These are phyloP conservation scores for Biston stratarius DNA, from an alignment of 2,888 invertebrate species.

Conservation along the genomic window DNA sequence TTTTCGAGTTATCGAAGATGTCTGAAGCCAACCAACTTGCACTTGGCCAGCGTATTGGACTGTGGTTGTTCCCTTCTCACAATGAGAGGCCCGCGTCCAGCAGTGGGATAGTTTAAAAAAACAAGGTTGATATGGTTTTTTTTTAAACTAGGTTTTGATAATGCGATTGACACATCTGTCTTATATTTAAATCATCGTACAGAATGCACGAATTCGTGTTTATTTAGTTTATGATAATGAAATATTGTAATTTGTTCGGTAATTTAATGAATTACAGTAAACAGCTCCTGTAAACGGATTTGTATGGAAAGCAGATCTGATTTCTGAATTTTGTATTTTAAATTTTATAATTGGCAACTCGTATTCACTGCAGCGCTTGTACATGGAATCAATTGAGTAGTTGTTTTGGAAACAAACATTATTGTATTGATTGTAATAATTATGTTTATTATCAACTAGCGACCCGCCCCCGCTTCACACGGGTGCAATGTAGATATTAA, in stretches of 20 bases:
- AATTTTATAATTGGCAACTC: background rate
- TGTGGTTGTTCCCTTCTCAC: no score
- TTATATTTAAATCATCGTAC: background rate
- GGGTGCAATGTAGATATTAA: no score
- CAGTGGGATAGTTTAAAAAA: no score
- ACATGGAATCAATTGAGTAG: background rate
- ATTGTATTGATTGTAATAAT: no score
- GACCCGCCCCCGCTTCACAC: no score
- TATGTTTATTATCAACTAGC: no score
- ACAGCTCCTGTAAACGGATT: slow-evolving; percentile 5
- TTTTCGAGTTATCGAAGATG: no score
- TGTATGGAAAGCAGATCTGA: slow-evolving; percentile 10
- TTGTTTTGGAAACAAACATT: background rate
- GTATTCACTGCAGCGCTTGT: background rate
- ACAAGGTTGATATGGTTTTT: background rate
- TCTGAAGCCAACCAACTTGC: no score
- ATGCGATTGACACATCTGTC: background rate
- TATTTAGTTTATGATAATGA: slow-evolving; percentile 16
- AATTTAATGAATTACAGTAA: slow-evolving; percentile 16
- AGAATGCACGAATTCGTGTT: slow-evolving; percentile 11
- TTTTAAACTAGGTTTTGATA: no score
- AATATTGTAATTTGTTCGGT: slow-evolving; percentile 3
- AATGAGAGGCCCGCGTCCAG: no score
- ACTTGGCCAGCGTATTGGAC: no score
- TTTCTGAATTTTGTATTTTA: background rate